These are phyloP conservation scores for Boulengeromyrus knoepffleri DNA, from an alignment of 2,113 vertebrate genomes.

Conservation along the genomic window DNA sequence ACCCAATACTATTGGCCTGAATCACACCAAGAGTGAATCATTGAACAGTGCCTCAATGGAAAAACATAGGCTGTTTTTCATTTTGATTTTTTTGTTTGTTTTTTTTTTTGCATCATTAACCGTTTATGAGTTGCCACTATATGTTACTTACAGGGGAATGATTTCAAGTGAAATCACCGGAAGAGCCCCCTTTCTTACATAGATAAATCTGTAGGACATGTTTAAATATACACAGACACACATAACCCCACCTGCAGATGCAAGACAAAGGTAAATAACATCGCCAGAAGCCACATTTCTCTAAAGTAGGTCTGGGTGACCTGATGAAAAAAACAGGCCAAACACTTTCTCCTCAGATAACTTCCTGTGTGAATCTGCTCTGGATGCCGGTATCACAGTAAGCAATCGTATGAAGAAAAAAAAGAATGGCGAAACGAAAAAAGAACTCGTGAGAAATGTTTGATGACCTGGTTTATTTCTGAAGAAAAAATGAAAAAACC, in stretches of 20 bases:
- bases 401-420: neutral
- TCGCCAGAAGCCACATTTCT: neutral
- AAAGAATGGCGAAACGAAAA: neutral
- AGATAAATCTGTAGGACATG: constrained; percentile 63
- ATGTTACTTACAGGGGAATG: constrained; percentile 83
- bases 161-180: constrained; percentile 66
- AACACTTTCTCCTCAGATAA: neutral
- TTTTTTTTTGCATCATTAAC: constrained; percentile 64
- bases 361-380: neutral
- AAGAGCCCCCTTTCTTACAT: constrained; percentile 55
- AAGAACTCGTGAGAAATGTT: constrained; percentile 42
- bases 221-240: constrained; percentile 63
- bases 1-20: constrained; percentile 46
- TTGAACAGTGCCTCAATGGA: constrained; percentile 27
- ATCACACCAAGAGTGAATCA: constrained; percentile 45
- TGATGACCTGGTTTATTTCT: constrained; percentile 59
- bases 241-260: constrained; percentile 72
- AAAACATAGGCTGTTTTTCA: constrained; percentile 42
- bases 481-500: constrained; percentile 32
- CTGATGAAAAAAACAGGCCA: constrained; percentile 6
- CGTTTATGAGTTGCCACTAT: constrained; percentile 88
- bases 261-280: constrained; percentile 42
- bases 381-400: neutral
- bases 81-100: constrained; percentile 21
- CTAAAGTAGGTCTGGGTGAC: constrained; percentile 14